phyloP scores from a whole-genome alignment of 2,113 vertebrate species.

The Stegostoma tigrinum region DNA sequence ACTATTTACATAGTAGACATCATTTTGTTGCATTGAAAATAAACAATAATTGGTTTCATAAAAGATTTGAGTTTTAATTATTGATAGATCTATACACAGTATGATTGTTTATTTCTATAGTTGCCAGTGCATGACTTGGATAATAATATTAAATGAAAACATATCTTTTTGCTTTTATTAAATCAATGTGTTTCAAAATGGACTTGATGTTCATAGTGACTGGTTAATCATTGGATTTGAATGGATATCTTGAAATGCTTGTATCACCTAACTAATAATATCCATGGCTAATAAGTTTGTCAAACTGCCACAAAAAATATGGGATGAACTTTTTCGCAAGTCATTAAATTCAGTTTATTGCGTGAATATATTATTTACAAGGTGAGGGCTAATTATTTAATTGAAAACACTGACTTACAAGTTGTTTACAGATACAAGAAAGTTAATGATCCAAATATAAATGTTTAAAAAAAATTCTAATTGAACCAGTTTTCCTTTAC shows the following conservation, averaged over 20 bases:
- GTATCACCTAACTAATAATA: neutral
- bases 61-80: neutral
- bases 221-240: neutral
- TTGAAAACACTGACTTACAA: neutral
- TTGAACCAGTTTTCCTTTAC: neutral
- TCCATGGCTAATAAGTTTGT: neutral
- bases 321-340: neutral
- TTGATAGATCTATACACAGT: neutral
- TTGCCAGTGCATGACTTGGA: neutral
- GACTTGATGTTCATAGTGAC: neutral
- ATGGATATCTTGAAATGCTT: neutral
- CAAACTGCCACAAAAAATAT: neutral
- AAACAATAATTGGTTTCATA: neutral
- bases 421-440: neutral
- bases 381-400: neutral
- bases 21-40: conserved; percentile 16
- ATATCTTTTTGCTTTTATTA: neutral
- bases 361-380: neutral
- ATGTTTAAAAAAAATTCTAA: neutral
- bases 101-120: neutral
- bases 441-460: neutral
- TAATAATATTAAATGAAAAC: conserved; percentile 2
- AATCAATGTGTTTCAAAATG: neutral
- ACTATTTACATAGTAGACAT: neutral
- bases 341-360: neutral